A percentile compares a stretch with the other conserved stretches of the same genome.
Conservation (phyloP, 2,113 vertebrate genomes). For the Thamnaconus septentrionalis region DNA sequence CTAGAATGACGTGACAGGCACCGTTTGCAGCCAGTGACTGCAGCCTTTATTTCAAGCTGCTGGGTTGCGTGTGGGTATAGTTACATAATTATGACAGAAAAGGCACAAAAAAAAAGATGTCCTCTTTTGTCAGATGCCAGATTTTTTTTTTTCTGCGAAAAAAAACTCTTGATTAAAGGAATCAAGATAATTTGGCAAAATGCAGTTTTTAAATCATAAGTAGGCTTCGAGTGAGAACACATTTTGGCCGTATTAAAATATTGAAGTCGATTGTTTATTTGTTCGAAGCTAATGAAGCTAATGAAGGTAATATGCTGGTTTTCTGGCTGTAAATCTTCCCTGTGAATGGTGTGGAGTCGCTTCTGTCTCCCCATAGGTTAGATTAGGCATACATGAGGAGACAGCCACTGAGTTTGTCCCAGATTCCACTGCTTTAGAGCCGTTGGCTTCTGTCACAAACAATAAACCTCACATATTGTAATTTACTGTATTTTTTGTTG, state of each 20-base stretch:
- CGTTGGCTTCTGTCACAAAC: conserved; percentile 56
- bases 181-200: too few relatives aligned
- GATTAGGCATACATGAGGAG: conserved; percentile 60
- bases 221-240: too few relatives aligned
- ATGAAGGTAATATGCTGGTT: conserved; percentile 1
- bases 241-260: too few relatives aligned
- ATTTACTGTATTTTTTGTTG: conserved; percentile 43
- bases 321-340: conserved; percentile 2
- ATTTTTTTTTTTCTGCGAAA: background rate
- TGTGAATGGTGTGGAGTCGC: conserved; percentile 8
- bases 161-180: background rate
- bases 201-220: too few relatives aligned
- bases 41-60: conserved; percentile 20
- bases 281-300: background rate
- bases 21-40: conserved; percentile 22
- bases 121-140: conserved; percentile 17
- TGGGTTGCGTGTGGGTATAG: conserved; percentile 19
- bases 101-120: conserved; percentile 9
- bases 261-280: background rate
- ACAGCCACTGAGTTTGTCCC: conserved; percentile 57
- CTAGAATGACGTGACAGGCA: conserved; percentile 13
- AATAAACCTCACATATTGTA: conserved; percentile 40
- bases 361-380: conserved; percentile 49
- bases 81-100: conserved; percentile 54
- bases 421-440: conserved; percentile 57